A percentile compares a stretch with the other conserved stretches of the same genome.
Conservation (phyloP, 2,797 vertebrate genomes). For the Fistularia tabacaria region DNA sequence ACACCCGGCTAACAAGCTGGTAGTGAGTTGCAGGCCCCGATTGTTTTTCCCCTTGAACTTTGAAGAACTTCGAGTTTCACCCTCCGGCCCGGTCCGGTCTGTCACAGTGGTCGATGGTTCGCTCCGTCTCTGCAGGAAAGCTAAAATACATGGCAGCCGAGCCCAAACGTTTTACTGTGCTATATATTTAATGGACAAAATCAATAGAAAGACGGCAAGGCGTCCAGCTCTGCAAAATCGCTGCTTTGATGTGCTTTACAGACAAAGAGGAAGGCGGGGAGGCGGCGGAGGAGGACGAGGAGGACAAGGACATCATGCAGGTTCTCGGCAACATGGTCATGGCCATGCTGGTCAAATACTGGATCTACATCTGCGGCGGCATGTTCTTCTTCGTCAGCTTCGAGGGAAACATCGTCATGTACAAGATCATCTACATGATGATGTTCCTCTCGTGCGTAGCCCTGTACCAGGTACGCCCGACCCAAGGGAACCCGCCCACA, state of each 20-base stretch:
- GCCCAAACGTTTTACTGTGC: too few species aligned
- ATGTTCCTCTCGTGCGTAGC: slow-evolving; percentile 95
- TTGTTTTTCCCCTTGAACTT: too few species aligned
- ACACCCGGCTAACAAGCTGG: too few species aligned
- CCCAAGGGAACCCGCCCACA: background rate
- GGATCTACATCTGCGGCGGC: slow-evolving; percentile 96
- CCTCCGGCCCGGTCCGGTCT: too few species aligned
- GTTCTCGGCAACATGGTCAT: slow-evolving; percentile 92
- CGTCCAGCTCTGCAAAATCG: background rate
- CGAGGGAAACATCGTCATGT: slow-evolving; percentile 93
- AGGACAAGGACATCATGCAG: slow-evolving; percentile 89
- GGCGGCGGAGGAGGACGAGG: slow-evolving; percentile 66
- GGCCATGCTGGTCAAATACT: slow-evolving; percentile 95
- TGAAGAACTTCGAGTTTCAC: too few species aligned
- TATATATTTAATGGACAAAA: too few species aligned
- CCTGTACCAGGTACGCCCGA: slow-evolving; percentile 86
- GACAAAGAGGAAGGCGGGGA: slow-evolving; percentile 73
- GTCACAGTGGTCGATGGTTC: too few species aligned
- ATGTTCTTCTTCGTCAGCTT: slow-evolving; percentile 99
- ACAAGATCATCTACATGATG: slow-evolving; percentile 99
- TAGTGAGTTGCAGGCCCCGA: too few species aligned
- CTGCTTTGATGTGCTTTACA: slow-evolving; percentile 46
- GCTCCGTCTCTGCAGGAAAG: too few species aligned
- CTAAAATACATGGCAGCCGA: too few species aligned
- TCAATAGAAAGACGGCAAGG: too few species aligned